Conservation (phyloP, 2,113 vertebrate genomes). For the Microcebus lehilahytsara region DNA sequence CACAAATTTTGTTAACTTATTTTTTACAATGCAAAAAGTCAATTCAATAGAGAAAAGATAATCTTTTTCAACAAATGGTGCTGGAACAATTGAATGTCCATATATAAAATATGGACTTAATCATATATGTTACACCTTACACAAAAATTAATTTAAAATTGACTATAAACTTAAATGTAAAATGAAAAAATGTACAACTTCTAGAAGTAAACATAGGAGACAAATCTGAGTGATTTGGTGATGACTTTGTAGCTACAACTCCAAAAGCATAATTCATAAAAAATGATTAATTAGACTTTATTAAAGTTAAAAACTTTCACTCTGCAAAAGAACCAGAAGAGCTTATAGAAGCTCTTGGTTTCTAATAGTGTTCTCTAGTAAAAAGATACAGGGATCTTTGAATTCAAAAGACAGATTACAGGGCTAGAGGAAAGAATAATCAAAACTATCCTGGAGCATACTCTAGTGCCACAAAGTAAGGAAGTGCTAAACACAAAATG, state of each 20-base stretch:
- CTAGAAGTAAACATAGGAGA: neutral
- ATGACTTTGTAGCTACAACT: neutral
- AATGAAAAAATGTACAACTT: neutral
- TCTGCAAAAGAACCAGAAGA: neutral
- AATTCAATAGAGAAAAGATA: slow-evolving; percentile 12
- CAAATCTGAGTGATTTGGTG: neutral
- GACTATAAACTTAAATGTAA: neutral
- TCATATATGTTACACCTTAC: neutral
- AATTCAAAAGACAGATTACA: neutral
- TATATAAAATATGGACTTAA: slow-evolving; percentile 12
- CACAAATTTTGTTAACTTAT: neutral
- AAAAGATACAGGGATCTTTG: neutral
- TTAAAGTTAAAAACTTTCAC: neutral
- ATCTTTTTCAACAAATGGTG: neutral
- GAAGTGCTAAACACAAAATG: neutral
- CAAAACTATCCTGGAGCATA: neutral
- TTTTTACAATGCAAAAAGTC: neutral
- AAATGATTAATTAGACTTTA: neutral
- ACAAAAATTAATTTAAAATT: slow-evolving; percentile 3
- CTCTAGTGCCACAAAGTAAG: neutral
- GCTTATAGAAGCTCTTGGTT: neutral
- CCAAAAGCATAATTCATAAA: neutral
- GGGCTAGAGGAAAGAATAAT: neutral
- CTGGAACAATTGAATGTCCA: neutral
- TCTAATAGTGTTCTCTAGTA: neutral